phyloP scores from a whole-genome alignment of 2,797 vertebrate genomes.

The Girardinus metallicus region DNA sequence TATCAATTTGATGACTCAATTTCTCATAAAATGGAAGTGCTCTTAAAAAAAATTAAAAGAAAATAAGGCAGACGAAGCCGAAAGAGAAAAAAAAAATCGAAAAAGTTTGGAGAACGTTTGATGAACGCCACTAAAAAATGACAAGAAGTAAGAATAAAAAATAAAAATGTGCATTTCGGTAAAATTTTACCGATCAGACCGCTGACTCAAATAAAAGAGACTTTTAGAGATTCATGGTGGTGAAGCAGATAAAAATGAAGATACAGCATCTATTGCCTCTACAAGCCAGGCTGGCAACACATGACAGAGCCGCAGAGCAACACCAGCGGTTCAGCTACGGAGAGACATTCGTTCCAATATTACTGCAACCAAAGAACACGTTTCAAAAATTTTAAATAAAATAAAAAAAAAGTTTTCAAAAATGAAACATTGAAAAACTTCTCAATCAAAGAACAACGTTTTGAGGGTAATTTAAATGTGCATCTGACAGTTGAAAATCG shows the following conservation, averaged over 20 bases:
- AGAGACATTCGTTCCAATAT: no score
- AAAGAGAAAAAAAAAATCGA: not conserved
- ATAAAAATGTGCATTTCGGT: not conserved
- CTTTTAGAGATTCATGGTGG: conserved; percentile 30
- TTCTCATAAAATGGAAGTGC: not conserved
- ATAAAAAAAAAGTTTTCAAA: no score
- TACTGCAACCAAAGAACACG: no score
- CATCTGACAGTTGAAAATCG: no score
- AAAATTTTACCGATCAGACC: not conserved
- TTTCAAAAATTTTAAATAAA: no score
- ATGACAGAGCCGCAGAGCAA: conserved; percentile 23
- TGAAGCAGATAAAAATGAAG: conserved; percentile 29
- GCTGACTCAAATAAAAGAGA: conserved; percentile 6
- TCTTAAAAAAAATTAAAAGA: not conserved
- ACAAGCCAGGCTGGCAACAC: conserved; percentile 35
- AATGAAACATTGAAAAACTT: no score
- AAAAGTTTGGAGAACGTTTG: not conserved
- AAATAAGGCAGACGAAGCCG: not conserved
- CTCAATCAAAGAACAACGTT: no score
- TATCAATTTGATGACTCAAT: not conserved
- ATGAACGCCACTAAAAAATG: not conserved
- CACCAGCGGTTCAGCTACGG: not conserved
- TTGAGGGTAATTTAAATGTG: no score
- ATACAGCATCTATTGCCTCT: conserved; percentile 24
- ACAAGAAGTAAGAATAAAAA: not conserved